Evolutionary conservation across 53 echinoderm and acorn worm species (phyloP).

Genomic region (Actinopyga echinites): DNA sequence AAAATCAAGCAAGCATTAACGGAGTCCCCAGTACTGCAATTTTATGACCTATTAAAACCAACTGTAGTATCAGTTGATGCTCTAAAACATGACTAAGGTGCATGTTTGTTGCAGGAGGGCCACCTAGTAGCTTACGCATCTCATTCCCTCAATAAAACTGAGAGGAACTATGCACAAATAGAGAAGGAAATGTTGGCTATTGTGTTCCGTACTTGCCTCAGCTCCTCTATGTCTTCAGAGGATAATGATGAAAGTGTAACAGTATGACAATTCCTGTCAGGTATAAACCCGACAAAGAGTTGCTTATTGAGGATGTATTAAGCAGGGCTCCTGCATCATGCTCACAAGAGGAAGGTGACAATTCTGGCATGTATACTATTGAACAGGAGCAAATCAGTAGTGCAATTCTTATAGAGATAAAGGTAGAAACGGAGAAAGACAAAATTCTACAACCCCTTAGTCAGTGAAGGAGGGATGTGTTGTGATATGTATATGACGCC

Average conservation of each 20-base stretch:
- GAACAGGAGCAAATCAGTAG: no score
- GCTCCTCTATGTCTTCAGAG: conserved; percentile 57
- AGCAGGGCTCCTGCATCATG: conserved; percentile 25
- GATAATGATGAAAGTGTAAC: conserved; percentile 49
- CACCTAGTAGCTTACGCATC: conserved; percentile 19
- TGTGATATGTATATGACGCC: no score
- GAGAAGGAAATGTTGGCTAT: conserved; percentile 61
- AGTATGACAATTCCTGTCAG: conserved; percentile 46
- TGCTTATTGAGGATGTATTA: conserved; percentile 34
- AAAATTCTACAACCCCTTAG: no score
- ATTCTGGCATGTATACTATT: not conserved
- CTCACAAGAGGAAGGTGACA: not conserved
- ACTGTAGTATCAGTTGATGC: conserved; percentile 51
- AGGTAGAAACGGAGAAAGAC: no score
- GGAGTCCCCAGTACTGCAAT: conserved; percentile 37
- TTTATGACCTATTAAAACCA: conserved; percentile 44
- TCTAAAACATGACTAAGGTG: conserved; percentile 42
- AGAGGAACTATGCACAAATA: conserved; percentile 50
- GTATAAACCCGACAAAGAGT: conserved; percentile 53
- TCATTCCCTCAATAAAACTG: conserved; percentile 6
- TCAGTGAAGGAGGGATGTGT: no score
- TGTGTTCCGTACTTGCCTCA: conserved; percentile 32
- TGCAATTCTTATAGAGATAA: no score
- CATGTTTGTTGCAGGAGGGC: conserved; percentile 2
- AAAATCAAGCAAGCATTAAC: conserved; percentile 14